Evolutionary conservation across 2,888 invertebrate species (phyloP).

Genomic region (Eurois occulta): DNA sequence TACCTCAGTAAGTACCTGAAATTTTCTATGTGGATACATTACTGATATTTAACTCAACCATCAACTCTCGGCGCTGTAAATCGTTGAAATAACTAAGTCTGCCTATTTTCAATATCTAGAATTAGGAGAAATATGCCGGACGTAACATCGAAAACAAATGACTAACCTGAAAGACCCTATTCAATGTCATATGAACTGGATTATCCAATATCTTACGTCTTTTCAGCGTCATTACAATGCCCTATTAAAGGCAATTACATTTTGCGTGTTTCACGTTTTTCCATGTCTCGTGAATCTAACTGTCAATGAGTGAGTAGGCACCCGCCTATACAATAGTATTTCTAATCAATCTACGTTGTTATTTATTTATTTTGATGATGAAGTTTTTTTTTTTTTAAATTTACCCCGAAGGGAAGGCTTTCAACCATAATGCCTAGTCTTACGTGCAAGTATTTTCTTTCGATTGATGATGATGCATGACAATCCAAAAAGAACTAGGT

Average conservation of each 20-base stretch:
- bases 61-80: neutral
- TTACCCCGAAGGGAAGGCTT: too few relatives aligned
- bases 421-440: too few relatives aligned
- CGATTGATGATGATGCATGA: constrained; percentile 7
- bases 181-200: constrained; percentile 15
- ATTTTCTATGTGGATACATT: too few relatives aligned
- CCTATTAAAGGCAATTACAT: constrained; percentile 20
- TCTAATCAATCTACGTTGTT: neutral
- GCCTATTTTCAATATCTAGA: neutral
- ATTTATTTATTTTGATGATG: too few relatives aligned
- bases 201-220: constrained; percentile 30
- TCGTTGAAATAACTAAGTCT: neutral
- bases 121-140: neutral
- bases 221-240: constrained; percentile 18
- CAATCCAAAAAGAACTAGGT: neutral
- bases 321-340: neutral
- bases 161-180: constrained; percentile 13
- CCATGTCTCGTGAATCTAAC: constrained; percentile 27
- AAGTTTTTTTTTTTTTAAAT: too few relatives aligned
- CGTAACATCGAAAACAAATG: neutral
- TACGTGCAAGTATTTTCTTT: too few relatives aligned
- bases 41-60: neutral
- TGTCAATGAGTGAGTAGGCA: neutral
- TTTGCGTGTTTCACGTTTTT: constrained; percentile 33
- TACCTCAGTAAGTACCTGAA: too few relatives aligned